Conservation (phyloP, 1,140 invertebrate species). For the Drosophila setifemur region DNA sequence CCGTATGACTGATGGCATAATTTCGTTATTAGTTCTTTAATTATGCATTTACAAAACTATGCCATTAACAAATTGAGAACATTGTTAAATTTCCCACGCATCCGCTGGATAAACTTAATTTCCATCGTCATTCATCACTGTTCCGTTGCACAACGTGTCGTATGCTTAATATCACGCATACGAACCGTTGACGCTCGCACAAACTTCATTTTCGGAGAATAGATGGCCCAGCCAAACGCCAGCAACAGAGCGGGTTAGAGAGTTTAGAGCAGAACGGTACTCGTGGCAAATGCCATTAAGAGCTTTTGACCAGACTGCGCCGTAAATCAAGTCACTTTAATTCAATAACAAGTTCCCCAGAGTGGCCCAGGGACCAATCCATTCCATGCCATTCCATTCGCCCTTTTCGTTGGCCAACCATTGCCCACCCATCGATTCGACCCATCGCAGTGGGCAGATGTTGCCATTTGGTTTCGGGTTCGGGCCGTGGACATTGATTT, state of each 20-base stretch:
- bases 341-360: constrained; percentile 47
- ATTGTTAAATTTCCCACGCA: not conserved
- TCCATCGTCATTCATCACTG: not conserved
- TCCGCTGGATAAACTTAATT: too few species aligned
- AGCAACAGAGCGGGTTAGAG: constrained; percentile 2
- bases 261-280: constrained; percentile 5
- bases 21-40: not conserved
- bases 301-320: constrained; percentile 45
- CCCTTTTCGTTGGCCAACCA: not conserved
- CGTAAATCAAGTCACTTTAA: constrained; percentile 49
- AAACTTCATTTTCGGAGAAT: constrained; percentile 32
- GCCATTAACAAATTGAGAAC: not conserved
- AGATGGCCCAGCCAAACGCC: constrained; percentile 2
- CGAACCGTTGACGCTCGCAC: constrained; percentile 19
- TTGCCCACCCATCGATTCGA: not conserved
- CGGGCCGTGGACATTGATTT: constrained; percentile 38
- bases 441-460: constrained; percentile 24
- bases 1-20: not conserved
- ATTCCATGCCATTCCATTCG: too few species aligned
- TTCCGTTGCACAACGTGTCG: constrained; percentile 12
- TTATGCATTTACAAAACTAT: not conserved
- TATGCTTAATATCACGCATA: constrained; percentile 31
- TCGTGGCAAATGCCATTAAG: constrained; percentile 44
- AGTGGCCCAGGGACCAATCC: constrained; percentile 20
- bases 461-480: constrained; percentile 40